These are phyloP conservation scores for Drosophila ambigua DNA, from an alignment of 1,140 invertebrate species.

Conservation along the genomic window DNA sequence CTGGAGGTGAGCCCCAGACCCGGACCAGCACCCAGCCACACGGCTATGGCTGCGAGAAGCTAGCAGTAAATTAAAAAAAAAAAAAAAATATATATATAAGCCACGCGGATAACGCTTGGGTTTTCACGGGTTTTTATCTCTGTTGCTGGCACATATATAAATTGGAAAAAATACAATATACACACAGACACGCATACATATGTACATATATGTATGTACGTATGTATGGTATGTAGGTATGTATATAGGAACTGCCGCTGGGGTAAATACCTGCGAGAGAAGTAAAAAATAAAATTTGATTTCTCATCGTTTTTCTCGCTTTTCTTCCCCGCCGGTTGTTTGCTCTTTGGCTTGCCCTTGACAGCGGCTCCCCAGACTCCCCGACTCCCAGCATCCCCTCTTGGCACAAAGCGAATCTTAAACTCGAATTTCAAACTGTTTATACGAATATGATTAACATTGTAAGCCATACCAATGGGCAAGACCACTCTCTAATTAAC, in stretches of 20 bases:
- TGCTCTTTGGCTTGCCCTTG: background rate
- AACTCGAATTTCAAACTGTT: background rate
- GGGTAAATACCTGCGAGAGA: slow-evolving; percentile 20
- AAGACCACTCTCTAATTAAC: too few relatives aligned
- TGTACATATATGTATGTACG: too few relatives aligned
- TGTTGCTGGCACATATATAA: slow-evolving; percentile 7
- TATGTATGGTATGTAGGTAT: background rate
- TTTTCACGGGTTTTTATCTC: slow-evolving; percentile 24
- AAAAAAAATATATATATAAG: slow-evolving; percentile 22
- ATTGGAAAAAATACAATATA: slow-evolving; percentile 13
- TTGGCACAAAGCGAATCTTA: background rate
- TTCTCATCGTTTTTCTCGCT: slow-evolving; percentile 18
- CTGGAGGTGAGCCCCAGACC: slow-evolving; percentile 7
- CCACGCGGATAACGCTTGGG: slow-evolving; percentile 9
- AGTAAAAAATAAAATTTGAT: slow-evolving; percentile 36
- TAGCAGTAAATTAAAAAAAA: slow-evolving; percentile 50
- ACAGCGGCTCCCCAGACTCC: too few relatives aligned
- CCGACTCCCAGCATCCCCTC: too few relatives aligned
- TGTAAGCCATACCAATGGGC: background rate
- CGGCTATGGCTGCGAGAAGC: background rate
- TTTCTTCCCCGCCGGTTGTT: background rate
- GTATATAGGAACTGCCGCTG: slow-evolving; percentile 8
- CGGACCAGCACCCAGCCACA: too few relatives aligned
- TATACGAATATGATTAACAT: background rate
- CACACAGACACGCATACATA: background rate